These are phyloP conservation scores for Euthynnus affinis DNA, from an alignment of 2,797 vertebrate genomes.

Conservation along the genomic window DNA sequence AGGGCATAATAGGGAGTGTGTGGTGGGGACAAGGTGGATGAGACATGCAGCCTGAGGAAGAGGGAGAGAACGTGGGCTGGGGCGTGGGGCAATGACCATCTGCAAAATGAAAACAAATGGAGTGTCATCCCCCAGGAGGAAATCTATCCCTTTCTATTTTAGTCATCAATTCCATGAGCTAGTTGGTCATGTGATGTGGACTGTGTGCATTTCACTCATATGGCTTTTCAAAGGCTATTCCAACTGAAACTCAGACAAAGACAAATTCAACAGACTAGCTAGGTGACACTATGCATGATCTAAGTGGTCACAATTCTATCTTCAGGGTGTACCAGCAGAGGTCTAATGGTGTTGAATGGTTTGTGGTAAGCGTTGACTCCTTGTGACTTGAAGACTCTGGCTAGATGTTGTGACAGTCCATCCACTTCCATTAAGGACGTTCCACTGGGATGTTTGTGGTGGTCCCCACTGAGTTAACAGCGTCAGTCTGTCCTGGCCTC, in stretches of 20 bases:
- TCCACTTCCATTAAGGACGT: no score
- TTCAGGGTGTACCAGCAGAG: no score
- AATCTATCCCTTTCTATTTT: slow-evolving; percentile 81
- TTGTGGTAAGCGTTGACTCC: no score
- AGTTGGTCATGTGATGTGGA: slow-evolving; percentile 8
- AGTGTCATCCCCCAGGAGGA: slow-evolving; percentile 77
- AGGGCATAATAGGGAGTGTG: slow-evolving; percentile 74
- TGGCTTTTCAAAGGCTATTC: slow-evolving; percentile 13
- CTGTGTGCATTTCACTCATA: neutral
- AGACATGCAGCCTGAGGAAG: slow-evolving; percentile 54
- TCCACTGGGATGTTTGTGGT: no score
- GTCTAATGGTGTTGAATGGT: no score
- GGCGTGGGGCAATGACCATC: slow-evolving; percentile 73
- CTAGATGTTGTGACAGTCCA: no score
- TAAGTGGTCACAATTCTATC: no score
- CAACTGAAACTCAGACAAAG: neutral
- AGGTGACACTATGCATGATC: no score
- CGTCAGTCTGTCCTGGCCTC: no score
- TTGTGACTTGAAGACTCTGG: no score
- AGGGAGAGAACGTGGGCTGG: slow-evolving; percentile 42
- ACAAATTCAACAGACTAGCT: neutral
- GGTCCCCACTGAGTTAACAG: no score
- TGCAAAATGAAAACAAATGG: slow-evolving; percentile 87
- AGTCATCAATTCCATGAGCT: slow-evolving; percentile 63
- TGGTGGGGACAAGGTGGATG: slow-evolving; percentile 58